A percentile compares a stretch with the other conserved stretches of the same genome.
phyloP scores from a whole-genome alignment of 2,888 invertebrate species.

The Ormyrus thymus region DNA sequence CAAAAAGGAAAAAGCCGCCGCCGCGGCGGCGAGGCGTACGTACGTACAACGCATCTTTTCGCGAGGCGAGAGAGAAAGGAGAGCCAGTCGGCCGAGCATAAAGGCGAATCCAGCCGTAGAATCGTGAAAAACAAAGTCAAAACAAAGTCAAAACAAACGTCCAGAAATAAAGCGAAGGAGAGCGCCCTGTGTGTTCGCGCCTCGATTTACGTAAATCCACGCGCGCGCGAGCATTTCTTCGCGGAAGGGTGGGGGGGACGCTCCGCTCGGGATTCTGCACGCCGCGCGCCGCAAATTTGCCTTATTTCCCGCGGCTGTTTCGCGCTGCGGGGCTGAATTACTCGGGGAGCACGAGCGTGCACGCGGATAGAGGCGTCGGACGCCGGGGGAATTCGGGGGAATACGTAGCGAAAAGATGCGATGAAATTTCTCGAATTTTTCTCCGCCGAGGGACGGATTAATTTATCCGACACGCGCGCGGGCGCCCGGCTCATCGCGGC shows the following conservation, averaged over 20 bases:
- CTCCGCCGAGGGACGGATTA: not conserved
- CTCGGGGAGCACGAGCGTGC: conserved; percentile 11
- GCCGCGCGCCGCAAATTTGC: conserved; percentile 29
- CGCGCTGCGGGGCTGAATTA: conserved; percentile 28
- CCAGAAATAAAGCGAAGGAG: conserved; percentile 34
- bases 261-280: not conserved
- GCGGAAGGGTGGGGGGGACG: not conserved
- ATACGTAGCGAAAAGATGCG: conserved; percentile 15
- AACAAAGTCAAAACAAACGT: conserved; percentile 48
- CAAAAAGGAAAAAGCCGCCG: not conserved
- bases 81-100: not conserved
- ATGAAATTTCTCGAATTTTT: conserved; percentile 35
- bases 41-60: too few species aligned
- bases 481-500: too few species aligned
- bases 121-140: conserved; percentile 40
- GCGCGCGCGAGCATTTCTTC: not conserved
- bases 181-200: not conserved
- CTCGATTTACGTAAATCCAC: conserved; percentile 49
- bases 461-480: conserved; percentile 2
- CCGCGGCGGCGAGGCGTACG: too few species aligned
- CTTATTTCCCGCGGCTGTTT: conserved; percentile 28
- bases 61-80: too few species aligned
- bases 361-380: not conserved
- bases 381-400: conserved; percentile 21
- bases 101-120: conserved; percentile 18